These are phyloP conservation scores for Ametastegia equiseti DNA, from an alignment of 2,888 invertebrate species.

Conservation along the genomic window DNA sequence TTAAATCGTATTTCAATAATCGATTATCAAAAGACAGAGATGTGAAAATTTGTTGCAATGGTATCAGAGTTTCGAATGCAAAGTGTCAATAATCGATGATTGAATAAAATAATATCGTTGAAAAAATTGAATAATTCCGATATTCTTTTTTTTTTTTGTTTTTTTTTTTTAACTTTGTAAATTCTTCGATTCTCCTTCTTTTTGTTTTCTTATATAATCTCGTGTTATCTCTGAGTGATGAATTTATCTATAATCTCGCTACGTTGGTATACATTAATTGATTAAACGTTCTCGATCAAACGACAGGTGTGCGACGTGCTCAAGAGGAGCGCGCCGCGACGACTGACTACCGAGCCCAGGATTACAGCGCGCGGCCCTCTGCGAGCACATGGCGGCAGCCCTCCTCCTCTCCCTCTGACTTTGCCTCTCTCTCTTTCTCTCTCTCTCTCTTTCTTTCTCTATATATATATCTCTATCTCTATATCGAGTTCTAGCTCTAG, in stretches of 20 bases:
- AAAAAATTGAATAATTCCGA: too few species aligned
- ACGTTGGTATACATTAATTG: not conserved
- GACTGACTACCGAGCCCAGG: constrained; percentile 64
- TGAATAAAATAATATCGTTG: too few species aligned
- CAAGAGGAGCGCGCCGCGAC: constrained; percentile 71
- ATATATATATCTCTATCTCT: not conserved
- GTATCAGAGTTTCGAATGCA: too few species aligned
- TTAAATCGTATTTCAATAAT: too few species aligned
- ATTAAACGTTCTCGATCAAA: not conserved
- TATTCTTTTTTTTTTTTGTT: too few species aligned
- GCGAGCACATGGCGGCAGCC: constrained; percentile 70
- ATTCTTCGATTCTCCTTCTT: too few species aligned
- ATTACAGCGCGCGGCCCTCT: constrained; percentile 65
- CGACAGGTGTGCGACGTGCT: constrained; percentile 59
- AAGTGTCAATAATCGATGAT: too few species aligned
- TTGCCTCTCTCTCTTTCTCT: constrained; percentile 38
- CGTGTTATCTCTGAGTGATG: too few species aligned
- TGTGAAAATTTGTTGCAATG: too few species aligned
- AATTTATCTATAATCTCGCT: too few species aligned
- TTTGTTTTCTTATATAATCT: not conserved
- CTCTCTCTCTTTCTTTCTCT: not conserved
- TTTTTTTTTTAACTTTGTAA: too few species aligned
- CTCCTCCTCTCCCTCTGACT: constrained; percentile 51
- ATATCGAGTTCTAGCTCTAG: not conserved
- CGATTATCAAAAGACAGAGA: too few species aligned